Evolutionary conservation across 2,888 invertebrate genomes (phyloP), one percentile per base, ranked within the genome.

Genomic region (Phalera bucephala): DNA sequence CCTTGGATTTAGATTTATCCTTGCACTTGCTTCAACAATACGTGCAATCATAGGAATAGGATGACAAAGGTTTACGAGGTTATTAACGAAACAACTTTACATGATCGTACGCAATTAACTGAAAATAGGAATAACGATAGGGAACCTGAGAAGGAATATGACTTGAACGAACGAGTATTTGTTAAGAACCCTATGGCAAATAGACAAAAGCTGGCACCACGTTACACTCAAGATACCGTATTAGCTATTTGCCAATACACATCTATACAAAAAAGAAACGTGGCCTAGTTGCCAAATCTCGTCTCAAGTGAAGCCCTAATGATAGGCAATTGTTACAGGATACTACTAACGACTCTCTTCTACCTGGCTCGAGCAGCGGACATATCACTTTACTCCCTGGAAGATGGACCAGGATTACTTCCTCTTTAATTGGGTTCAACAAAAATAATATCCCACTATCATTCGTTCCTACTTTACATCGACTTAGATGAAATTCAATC

Each of bases 231-330:
- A 0, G 60, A 61, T 13, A 47, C 13, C 0, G 57, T 59, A 0
- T 4, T 61, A 10, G 52, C 51, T 0, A 40, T 21, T 23, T 61
- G 0, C 59, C 60, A 0, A 54, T 60, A 2, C 61, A 60, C 13
- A 57, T 56, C 0, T 61, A 61, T 19, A 61, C 59, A 0, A 21
- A 11, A 1, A 57, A 45, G 13, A 58, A 58, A 26, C 38, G 39
- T 0, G 51, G 51, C 0, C 49, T 52, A 1, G 33, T 58, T 2
- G 56, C 52, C 1, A 60, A 58, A 31, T 23, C 39, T 0, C 13
- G 55, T 0, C 23, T 63, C 0, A 60, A 60, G 21, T 20, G 56
- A 4, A 13, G 36, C 0, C 52, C 52, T 52, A 54, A 57, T n/a
- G 26, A 3, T 2, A 14, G 37, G 0, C 14, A 22, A 21, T 60